Evolutionary conservation across 2,797 vertebrate genomes (phyloP).

Genomic region (Capromys pilorides): DNA sequence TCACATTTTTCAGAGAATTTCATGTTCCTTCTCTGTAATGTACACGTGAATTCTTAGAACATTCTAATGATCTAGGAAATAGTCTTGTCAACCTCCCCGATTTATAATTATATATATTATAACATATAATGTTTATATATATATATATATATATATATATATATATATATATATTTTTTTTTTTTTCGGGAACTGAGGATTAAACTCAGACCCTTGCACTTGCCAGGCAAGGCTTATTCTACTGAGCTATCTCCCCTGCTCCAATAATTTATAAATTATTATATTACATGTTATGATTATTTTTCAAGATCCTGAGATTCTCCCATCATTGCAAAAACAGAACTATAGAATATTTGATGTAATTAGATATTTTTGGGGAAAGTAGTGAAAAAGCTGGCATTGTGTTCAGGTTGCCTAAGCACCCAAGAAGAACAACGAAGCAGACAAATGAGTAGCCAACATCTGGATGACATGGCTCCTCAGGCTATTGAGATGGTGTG

Average conservation of each 20-base stretch:
- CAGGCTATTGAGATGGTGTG: not conserved
- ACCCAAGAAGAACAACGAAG: not conserved
- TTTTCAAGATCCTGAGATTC: slow-evolving; percentile 9
- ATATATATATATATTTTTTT: too few relatives aligned
- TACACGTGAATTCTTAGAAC: slow-evolving; percentile 26
- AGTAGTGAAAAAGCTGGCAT: not conserved
- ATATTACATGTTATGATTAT: not conserved
- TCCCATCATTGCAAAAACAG: not conserved
- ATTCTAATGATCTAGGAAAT: not conserved
- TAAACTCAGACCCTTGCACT: too few relatives aligned
- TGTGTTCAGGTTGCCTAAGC: not conserved
- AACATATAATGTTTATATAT: too few relatives aligned
- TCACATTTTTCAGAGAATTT: slow-evolving; percentile 38
- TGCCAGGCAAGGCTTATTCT: too few relatives aligned
- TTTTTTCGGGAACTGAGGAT: too few relatives aligned
- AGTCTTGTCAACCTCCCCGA: not conserved
- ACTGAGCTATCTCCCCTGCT: too few relatives aligned
- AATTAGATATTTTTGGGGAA: not conserved
- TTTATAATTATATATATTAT: too few relatives aligned
- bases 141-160: too few relatives aligned
- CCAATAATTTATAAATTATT: slow-evolving; percentile 34
- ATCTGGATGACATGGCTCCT: not conserved
- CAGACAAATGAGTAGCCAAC: not conserved
- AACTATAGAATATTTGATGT: not conserved
- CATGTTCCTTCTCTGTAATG: slow-evolving; percentile 12